These are phyloP conservation scores for Drosophila takahashii DNA, from an alignment of 1,140 invertebrate genomes.

Conservation along the genomic window DNA sequence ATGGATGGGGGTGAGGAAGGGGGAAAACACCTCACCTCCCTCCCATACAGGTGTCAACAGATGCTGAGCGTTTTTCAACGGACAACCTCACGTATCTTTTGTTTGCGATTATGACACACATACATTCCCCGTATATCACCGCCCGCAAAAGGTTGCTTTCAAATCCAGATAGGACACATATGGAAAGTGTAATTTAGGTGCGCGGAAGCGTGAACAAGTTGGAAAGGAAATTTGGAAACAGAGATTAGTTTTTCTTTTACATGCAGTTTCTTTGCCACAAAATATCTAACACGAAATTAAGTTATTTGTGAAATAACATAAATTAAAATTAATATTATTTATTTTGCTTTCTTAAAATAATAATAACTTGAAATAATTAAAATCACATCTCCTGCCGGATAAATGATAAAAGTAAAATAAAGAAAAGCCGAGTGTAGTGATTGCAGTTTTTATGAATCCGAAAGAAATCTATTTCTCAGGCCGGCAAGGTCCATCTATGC, in stretches of 20 bases:
- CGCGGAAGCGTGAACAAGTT: conserved; percentile 1
- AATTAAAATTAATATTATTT: too few relatives aligned
- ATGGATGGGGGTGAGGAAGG: neutral
- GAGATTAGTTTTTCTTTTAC: neutral
- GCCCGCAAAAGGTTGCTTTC: neutral
- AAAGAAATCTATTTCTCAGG: conserved; percentile 13
- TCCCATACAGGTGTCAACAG: conserved; percentile 36
- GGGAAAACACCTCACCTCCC: neutral
- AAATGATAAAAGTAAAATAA: too few relatives aligned
- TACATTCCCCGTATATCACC: too few relatives aligned
- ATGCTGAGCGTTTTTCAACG: conserved; percentile 44
- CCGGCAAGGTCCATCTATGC: conserved; percentile 39
- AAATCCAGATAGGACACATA: conserved; percentile 4
- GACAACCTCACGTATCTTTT: conserved; percentile 18
- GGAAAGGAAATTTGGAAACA: neutral
- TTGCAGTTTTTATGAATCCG: neutral
- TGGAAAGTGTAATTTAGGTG: conserved; percentile 5
- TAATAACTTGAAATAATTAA: too few relatives aligned
- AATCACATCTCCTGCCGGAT: too few relatives aligned
- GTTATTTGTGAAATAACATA: too few relatives aligned
- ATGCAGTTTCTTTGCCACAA: too few relatives aligned
- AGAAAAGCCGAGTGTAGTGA: too few relatives aligned
- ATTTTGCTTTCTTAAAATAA: too few relatives aligned
- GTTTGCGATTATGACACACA: conserved; percentile 22
- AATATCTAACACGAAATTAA: too few relatives aligned